These are phyloP conservation scores for Denticeps clupeoides DNA, from an alignment of 2,797 vertebrate genomes.

Conservation along the genomic window DNA sequence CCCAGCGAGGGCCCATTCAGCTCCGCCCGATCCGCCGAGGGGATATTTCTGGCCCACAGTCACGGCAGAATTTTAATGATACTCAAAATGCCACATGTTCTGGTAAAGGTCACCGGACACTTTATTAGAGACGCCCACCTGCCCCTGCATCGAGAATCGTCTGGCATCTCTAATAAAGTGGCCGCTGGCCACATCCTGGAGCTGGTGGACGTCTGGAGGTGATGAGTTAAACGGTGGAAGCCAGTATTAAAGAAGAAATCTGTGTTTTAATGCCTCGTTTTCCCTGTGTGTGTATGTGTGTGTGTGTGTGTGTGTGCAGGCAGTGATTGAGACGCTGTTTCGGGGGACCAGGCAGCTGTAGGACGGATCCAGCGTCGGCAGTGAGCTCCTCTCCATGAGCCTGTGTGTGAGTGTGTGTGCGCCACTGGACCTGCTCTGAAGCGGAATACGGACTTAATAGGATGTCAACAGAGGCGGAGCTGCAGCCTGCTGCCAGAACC, in stretches of 20 bases:
- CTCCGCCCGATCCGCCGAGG: conserved; percentile 38
- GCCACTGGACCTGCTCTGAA: conserved; percentile 75
- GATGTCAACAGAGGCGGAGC: conserved; percentile 79
- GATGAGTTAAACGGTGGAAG: no score
- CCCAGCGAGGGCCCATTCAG: conserved; percentile 56
- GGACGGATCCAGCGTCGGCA: conserved; percentile 58
- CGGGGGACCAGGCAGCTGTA: conserved; percentile 55
- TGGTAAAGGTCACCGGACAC: no score
- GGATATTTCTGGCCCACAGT: no score
- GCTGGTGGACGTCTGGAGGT: no score
- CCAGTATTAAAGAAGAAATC: no score
- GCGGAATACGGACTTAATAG: conserved; percentile 81
- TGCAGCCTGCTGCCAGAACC: conserved; percentile 66
- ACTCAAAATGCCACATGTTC: no score
- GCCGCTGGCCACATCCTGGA: no score
- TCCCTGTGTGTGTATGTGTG: background rate
- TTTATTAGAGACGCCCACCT: no score
- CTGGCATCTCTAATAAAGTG: no score
- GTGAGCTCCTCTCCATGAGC: no score
- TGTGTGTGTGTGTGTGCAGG: conserved; percentile 37
- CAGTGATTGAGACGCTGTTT: conserved; percentile 65
- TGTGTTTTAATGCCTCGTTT: background rate
- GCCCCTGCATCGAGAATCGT: no score
- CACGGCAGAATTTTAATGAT: no score
- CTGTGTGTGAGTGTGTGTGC: conserved; percentile 75